Conservation (phyloP, 2,888 invertebrate genomes). For the Cistogaster globosa region DNA sequence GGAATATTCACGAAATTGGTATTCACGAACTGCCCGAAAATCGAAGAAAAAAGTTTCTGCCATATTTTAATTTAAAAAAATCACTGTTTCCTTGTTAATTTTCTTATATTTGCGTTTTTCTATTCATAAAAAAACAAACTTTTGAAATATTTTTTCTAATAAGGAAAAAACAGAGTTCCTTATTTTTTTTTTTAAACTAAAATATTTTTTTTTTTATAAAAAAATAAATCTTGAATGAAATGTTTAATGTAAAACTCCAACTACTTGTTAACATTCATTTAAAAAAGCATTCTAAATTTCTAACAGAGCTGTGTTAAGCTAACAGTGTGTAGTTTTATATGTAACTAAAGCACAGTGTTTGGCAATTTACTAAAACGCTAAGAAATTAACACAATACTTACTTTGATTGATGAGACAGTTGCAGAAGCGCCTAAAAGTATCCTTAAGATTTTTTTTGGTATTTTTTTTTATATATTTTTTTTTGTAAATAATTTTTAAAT, state of each 20-base stretch:
- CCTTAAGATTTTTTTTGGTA: slow-evolving; percentile 24
- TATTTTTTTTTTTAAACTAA: background rate
- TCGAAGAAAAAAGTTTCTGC: background rate
- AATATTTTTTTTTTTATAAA: background rate
- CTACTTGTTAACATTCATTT: slow-evolving; percentile 56
- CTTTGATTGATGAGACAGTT: slow-evolving; percentile 23
- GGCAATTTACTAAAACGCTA: slow-evolving; percentile 7
- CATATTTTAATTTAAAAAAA: no score
- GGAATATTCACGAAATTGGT: no score
- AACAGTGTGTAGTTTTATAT: slow-evolving; percentile 22
- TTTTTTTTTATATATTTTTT: slow-evolving; percentile 22
- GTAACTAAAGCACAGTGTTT: slow-evolving; percentile 51
- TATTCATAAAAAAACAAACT: no score
- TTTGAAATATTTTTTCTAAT: no score
- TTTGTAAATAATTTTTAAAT: slow-evolving; percentile 25
- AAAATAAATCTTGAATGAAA: background rate
- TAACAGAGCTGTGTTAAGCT: slow-evolving; percentile 24
- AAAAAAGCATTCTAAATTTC: slow-evolving; percentile 58
- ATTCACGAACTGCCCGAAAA: background rate
- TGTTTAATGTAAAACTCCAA: background rate
- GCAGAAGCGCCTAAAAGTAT: slow-evolving; percentile 41
- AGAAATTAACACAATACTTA: slow-evolving; percentile 38
- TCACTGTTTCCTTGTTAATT: no score
- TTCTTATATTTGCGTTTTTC: no score
- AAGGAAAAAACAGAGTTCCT: background rate